phyloP scores from a whole-genome alignment of 2,888 invertebrate species.

The Ophion ellenae region DNA sequence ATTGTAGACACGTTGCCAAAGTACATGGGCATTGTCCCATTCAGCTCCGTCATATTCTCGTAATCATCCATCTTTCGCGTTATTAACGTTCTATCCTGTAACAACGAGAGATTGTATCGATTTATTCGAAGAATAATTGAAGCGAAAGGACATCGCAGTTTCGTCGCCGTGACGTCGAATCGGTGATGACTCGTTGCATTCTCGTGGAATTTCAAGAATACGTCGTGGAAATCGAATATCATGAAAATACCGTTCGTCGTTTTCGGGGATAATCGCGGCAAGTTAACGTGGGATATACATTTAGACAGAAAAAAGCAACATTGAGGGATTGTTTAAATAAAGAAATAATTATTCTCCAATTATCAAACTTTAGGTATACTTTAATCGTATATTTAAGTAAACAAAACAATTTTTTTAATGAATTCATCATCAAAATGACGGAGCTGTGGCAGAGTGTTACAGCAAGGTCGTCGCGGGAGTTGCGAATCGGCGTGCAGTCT shows the following conservation, averaged over 20 bases:
- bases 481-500: no score
- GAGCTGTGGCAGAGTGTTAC: no score
- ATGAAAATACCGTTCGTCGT: neutral
- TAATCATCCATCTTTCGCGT: conserved; percentile 52
- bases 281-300: no score
- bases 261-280: no score
- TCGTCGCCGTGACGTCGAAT: neutral
- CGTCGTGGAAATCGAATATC: neutral
- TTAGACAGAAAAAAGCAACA: no score
- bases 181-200: neutral
- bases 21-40: conserved; percentile 63
- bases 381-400: no score
- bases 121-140: neutral
- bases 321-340: no score
- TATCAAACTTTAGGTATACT: no score
- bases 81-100: conserved; percentile 44
- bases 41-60: conserved; percentile 62
- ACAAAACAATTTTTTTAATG: no score
- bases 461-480: no score
- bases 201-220: neutral
- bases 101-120: conserved; percentile 23
- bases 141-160: neutral
- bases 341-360: no score
- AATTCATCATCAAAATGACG: no score
- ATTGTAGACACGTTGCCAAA: conserved; percentile 68